A percentile compares a stretch with the other conserved stretches of the same genome.
Evolutionary conservation across 2,888 invertebrate species (phyloP).

Genomic region (Marasmarcha lunaedactyla): DNA sequence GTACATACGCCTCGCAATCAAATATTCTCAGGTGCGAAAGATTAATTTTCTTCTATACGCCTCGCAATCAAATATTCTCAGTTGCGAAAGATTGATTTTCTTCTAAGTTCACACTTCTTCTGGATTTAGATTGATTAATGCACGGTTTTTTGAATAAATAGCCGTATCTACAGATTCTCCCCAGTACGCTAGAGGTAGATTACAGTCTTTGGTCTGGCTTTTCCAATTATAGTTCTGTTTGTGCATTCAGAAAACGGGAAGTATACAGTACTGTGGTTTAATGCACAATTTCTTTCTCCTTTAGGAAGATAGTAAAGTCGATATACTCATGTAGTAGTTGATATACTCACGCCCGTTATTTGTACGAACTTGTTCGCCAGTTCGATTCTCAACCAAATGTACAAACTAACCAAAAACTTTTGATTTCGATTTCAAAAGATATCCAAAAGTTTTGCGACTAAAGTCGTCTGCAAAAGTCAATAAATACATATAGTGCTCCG

Average conservation of each 20-base stretch:
- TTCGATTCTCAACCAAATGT: background rate
- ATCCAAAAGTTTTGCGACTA: constrained; percentile 4
- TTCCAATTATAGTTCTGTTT: background rate
- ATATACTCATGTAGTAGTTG: too few relatives aligned
- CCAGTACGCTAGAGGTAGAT: background rate
- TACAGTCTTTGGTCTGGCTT: background rate
- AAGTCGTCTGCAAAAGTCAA: constrained; percentile 2
- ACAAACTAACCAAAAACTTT: background rate
- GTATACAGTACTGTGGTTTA: background rate
- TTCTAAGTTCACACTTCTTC: background rate
- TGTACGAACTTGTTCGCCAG: background rate
- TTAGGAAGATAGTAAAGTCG: background rate
- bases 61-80: constrained; percentile 1
- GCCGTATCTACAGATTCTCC: background rate
- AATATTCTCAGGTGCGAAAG: background rate
- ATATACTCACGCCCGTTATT: background rate
- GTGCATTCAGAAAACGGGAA: background rate
- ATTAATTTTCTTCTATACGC: background rate
- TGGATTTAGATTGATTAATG: too few relatives aligned
- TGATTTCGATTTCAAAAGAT: constrained; percentile 1
- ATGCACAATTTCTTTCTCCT: background rate
- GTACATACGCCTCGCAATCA: background rate
- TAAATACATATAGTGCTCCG: too few relatives aligned
- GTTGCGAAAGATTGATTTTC: background rate
- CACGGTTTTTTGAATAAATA: background rate